Evolutionary conservation across 1,140 invertebrate genomes (phyloP).

Genomic region (Ostrea denselamellosa): DNA sequence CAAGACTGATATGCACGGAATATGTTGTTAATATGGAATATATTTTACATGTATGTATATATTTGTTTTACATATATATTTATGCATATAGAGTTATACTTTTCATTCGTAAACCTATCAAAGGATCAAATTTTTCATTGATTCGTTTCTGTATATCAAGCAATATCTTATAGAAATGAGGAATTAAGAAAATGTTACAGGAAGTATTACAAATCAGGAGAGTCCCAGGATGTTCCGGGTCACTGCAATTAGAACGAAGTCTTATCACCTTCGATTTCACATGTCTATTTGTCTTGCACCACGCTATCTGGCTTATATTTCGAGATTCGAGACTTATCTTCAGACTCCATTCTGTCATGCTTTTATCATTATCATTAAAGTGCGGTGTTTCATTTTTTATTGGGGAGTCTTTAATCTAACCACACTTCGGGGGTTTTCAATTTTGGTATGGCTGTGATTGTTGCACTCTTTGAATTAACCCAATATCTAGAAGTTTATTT

Average conservation of each 20-base stretch:
- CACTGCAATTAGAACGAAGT: neutral
- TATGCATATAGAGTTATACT: no score
- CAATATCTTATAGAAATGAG: neutral
- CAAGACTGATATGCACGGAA: no score
- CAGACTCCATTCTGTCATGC: neutral
- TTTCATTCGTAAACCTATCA: neutral
- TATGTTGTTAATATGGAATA: neutral
- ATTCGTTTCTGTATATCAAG: neutral
- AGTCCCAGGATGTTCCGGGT: neutral
- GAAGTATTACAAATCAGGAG: neutral
- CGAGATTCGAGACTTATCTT: neutral
- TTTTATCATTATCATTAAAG: constrained; percentile 31
- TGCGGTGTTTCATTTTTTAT: neutral
- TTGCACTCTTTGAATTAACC: constrained; percentile 28
- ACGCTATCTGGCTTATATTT: neutral
- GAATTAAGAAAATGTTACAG: neutral
- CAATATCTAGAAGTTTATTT: neutral
- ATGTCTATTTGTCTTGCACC: neutral
- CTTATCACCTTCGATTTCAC: constrained; percentile 32
- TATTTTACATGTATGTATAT: neutral
- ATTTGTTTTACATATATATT: no score
- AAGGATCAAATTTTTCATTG: neutral
- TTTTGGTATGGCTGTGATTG: neutral
- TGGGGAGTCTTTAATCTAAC: neutral
- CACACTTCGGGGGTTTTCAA: neutral